Evolutionary conservation across 2,888 invertebrate species (phyloP).

Genomic region (Diaprepes abbreviatus): DNA sequence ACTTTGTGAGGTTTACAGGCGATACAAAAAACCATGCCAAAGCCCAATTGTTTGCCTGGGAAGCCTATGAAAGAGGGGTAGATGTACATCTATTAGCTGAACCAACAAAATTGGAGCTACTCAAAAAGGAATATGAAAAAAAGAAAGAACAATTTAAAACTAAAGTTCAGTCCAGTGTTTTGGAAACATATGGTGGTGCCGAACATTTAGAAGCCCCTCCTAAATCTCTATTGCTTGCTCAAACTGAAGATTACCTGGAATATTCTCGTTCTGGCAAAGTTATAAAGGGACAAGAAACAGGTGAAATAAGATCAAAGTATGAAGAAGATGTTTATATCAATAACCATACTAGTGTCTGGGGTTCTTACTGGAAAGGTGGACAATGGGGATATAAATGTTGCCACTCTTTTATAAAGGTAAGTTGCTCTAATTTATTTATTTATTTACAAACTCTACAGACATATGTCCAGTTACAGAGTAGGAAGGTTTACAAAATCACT

Average conservation of each 20-base stretch:
- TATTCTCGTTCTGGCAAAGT: slow-evolving; percentile 95
- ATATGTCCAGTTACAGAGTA: no score
- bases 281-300: slow-evolving; percentile 89
- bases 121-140: slow-evolving; percentile 90
- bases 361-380: slow-evolving; percentile 94
- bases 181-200: slow-evolving; percentile 95
- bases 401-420: slow-evolving; percentile 86
- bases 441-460: no score
- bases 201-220: slow-evolving; percentile 92
- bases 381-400: slow-evolving; percentile 98
- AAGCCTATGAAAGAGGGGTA: slow-evolving; percentile 92
- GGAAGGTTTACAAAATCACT: no score
- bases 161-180: slow-evolving; percentile 84
- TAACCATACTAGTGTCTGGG: slow-evolving; percentile 96
- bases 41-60: slow-evolving; percentile 98
- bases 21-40: slow-evolving; percentile 92
- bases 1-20: slow-evolving; percentile 94
- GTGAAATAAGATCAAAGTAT: slow-evolving; percentile 87
- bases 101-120: slow-evolving; percentile 94
- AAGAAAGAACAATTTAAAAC: slow-evolving; percentile 93
- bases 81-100: slow-evolving; percentile 97
- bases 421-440: no score
- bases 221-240: slow-evolving; percentile 89
- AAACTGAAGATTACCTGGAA: slow-evolving; percentile 95
- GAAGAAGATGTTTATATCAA: slow-evolving; percentile 94